Percentiles rank a stretch among this genome's conserved stretches.
Evolutionary conservation across 2,113 vertebrate genomes (phyloP).

Genomic region (Galbula dea): DNA sequence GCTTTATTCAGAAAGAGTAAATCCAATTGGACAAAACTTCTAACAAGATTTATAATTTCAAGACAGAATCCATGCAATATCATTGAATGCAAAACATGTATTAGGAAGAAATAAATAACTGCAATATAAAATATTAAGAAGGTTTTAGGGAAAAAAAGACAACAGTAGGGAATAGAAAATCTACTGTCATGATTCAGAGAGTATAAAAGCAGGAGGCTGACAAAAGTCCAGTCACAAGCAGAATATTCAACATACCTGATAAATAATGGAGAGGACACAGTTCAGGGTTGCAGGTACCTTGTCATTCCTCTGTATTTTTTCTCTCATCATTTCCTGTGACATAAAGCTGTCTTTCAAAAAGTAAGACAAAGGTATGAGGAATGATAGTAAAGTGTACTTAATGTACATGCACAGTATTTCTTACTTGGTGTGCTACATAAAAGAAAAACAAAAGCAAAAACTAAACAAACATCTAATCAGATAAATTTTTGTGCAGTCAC

Average conservation of each 20-base stretch:
- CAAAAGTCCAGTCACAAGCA: not conserved
- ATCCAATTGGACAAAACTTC: not conserved
- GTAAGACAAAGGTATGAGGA: not conserved
- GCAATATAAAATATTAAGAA: not conserved
- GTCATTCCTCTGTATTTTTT: not conserved
- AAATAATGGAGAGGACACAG: not conserved
- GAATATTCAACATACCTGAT: not conserved
- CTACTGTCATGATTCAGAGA: not conserved
- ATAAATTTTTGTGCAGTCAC: not conserved
- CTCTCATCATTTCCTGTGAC: not conserved
- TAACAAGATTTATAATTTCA: not conserved
- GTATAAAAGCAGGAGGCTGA: not conserved
- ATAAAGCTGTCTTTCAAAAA: not conserved
- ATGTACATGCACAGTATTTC: not conserved
- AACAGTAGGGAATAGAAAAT: not conserved
- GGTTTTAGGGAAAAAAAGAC: not conserved
- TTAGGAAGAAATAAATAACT: not conserved
- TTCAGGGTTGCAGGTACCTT: not conserved
- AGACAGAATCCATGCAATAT: not conserved
- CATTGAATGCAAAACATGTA: not conserved
- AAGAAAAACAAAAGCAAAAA: too few relatives aligned
- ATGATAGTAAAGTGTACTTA: not conserved
- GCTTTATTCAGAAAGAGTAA: not conserved
- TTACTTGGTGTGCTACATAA: not conserved
- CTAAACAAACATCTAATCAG: not conserved